Percentiles rank a stretch among this genome's conserved stretches.
Evolutionary conservation across 2,113 vertebrate genomes (phyloP).

Genomic region (Tachysurus vachellii): DNA sequence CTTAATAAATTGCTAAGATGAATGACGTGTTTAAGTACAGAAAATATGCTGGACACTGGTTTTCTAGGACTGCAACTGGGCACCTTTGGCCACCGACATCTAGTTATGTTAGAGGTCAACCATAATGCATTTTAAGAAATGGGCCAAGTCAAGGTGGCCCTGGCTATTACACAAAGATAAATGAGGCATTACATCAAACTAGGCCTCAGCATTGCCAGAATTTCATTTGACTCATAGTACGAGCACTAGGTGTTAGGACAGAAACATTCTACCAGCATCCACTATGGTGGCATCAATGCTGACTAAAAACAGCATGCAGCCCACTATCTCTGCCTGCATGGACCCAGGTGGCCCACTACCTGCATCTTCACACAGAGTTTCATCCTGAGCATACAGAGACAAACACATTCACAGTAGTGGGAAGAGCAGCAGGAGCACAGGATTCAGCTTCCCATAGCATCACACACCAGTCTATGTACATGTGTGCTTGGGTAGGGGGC

Average conservation of each 20-base stretch:
- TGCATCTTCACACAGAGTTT: slow-evolving; percentile 4
- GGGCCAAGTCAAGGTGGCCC: slow-evolving; percentile 8
- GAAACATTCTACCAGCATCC: neutral
- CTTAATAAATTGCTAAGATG: neutral
- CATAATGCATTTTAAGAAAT: slow-evolving; percentile 7
- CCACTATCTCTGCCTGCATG: neutral
- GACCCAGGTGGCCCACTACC: slow-evolving; percentile 10
- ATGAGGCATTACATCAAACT: slow-evolving; percentile 13
- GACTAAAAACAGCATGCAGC: neutral
- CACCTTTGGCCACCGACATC: neutral
- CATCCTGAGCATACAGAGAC: slow-evolving; percentile 1
- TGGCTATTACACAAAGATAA: slow-evolving; percentile 13
- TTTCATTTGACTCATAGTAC: neutral
- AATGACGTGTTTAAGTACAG: neutral
- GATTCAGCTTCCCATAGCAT: slow-evolving; percentile 25
- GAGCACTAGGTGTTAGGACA: neutral
- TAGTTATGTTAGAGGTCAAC: slow-evolving; percentile 7
- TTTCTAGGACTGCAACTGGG: neutral
- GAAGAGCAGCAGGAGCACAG: slow-evolving; percentile 3
- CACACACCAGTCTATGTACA: slow-evolving; percentile 22
- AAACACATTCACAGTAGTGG: slow-evolving; percentile 36
- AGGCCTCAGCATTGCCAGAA: neutral
- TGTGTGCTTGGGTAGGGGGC: neutral
- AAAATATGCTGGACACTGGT: neutral
- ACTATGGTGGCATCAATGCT: neutral